Base-by-base conservation (phyloP, 1,140 invertebrate genomes). In the Drosophila ficusphila region DNA sequence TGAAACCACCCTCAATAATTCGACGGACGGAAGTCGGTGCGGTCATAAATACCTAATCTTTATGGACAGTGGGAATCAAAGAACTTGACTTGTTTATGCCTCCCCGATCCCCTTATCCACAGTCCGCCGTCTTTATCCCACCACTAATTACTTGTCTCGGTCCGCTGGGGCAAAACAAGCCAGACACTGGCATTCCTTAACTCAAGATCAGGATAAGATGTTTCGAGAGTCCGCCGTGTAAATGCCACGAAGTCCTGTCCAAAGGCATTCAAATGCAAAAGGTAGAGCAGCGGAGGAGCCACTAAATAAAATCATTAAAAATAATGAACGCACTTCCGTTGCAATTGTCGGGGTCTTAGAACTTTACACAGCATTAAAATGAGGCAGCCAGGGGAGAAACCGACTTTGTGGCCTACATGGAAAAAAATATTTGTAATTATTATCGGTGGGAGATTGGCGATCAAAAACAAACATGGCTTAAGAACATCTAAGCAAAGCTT, bases 231-330 rank as follows among this genome's bases (percentile, higher is more conserved):
- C 8, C 38, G 52, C 34, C 38, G 60, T 62, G 60, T 58, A 60
- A 62, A 60, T 62, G 53, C 60, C 39, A 8, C 21, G 9, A 36
- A 62, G 61, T 65, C 62, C 60, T 31, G 42, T 46, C 31, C 36
- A 44, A 58, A 29, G 33, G 12, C 56, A 62, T 72, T 73, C 68
- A 67, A 67, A 67, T 67, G 60, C 41, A 14, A 61, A 34, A 27
- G 27, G n/a, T 23, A 29, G 18, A 12, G 25, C 38, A 38, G 33
- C 31, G 49, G 18, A 58, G 49, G 18, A 58, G 36, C 52, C 72
- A 56, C 56, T 82, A 89, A 89, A 88, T 82, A 89, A 89, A 88
- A 88, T 88, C 82, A 88, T 88, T 88, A 88, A 88, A 88, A 89
- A 82, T 88, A 88, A 88, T 88, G 70, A 89, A 88, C 77, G 77